Evolutionary conservation across 1,140 invertebrate genomes (phyloP).

Genomic region (Ladona fulva): DNA sequence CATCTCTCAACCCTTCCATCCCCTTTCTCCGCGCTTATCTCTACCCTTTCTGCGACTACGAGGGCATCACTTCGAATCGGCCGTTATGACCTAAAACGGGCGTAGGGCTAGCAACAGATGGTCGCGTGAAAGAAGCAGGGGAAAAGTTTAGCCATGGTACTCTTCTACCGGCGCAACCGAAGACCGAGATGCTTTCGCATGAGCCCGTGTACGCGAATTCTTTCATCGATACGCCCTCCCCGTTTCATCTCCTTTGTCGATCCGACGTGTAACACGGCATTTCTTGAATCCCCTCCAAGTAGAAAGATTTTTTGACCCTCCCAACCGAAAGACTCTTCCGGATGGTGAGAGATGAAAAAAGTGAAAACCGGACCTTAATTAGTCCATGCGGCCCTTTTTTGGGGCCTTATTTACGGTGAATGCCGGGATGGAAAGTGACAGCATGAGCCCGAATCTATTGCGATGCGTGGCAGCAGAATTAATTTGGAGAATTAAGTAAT

Average conservation of each 20-base stretch:
- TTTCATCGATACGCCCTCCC: background rate
- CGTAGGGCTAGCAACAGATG: background rate
- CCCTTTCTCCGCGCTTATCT: background rate
- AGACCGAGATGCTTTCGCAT: too few species aligned
- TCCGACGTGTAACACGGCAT: background rate
- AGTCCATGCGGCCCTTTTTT: background rate
- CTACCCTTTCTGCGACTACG: background rate
- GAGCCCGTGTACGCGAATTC: background rate
- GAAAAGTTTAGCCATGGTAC: background rate
- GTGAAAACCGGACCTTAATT: background rate
- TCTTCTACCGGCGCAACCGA: background rate
- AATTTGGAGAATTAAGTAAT: too few species aligned
- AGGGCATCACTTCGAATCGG: background rate
- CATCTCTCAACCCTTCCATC: background rate
- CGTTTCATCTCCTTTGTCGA: background rate
- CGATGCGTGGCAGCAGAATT: too few species aligned
- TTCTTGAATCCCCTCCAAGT: background rate
- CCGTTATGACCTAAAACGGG: slow-evolving; percentile 3
- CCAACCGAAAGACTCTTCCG: background rate
- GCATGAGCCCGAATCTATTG: too few species aligned
- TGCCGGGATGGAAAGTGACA: too few species aligned
- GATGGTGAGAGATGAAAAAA: background rate
- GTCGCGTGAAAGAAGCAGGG: background rate
- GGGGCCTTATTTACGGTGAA: too few species aligned
- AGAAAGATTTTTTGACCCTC: background rate